Evolutionary conservation across 2,113 vertebrate genomes (phyloP).

Genomic region (Cyprinodon tularosa): DNA sequence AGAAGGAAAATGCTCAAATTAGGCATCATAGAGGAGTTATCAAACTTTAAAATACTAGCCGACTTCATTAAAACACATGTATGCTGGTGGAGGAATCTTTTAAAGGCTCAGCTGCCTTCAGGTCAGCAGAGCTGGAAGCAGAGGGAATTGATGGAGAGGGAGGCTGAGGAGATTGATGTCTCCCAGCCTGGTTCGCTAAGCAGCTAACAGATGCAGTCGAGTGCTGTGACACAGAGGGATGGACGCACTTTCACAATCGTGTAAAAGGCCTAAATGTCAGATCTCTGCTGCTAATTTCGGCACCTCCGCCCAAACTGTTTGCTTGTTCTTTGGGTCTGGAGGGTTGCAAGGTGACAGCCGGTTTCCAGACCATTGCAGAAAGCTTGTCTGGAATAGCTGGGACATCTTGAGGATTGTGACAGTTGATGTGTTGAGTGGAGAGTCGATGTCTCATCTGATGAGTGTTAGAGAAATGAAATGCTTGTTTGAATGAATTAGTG

Average conservation of each 20-base stretch:
- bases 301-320: conserved; percentile 22
- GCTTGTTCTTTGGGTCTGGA: conserved; percentile 10
- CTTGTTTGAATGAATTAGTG: conserved; percentile 59
- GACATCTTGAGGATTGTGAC: conserved; percentile 17
- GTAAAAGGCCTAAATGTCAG: conserved; percentile 9
- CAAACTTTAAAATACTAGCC: background rate
- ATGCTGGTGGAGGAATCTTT: background rate
- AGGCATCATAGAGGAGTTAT: conserved; percentile 56
- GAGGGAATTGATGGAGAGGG: conserved; percentile 30
- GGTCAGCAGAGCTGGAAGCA: conserved; percentile 37
- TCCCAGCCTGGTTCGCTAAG: conserved; percentile 36
- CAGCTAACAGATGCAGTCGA: conserved; percentile 53
- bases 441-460: conserved; percentile 26
- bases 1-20: conserved; percentile 47
- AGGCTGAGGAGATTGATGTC: conserved; percentile 53
- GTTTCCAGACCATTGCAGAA: conserved; percentile 9
- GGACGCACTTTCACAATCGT: conserved; percentile 9
- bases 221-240: conserved; percentile 38
- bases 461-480: conserved; percentile 44
- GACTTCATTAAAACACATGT: too few species aligned
- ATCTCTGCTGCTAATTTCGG: conserved; percentile 30
- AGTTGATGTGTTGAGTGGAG: conserved; percentile 40
- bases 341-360: conserved; percentile 35
- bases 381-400: background rate
- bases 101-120: too few species aligned